Percentiles rank a stretch among this genome's conserved stretches.
Evolutionary conservation across 2,797 vertebrate genomes (phyloP).

Genomic region (Sebastes trivittatus): DNA sequence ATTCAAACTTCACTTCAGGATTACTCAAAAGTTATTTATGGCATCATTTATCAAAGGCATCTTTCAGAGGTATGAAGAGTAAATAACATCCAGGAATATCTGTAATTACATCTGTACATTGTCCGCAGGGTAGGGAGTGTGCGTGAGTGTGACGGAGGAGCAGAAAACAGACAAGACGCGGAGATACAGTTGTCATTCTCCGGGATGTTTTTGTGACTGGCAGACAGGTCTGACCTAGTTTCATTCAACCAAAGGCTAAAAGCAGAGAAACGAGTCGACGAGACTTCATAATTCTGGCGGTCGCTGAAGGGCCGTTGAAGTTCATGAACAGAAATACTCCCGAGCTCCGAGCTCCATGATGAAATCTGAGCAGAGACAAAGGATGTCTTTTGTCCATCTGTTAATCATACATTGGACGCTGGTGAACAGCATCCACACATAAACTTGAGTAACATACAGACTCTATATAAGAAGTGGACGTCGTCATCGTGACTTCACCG

Average conservation of each 20-base stretch:
- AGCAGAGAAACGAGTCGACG: slow-evolving; percentile 53
- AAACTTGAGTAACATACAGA: no score
- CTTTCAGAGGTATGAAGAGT: slow-evolving; percentile 51
- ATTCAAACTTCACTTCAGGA: slow-evolving; percentile 31
- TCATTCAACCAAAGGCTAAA: slow-evolving; percentile 58
- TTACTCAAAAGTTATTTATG: slow-evolving; percentile 58
- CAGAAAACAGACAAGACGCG: slow-evolving; percentile 42
- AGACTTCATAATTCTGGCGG: slow-evolving; percentile 49
- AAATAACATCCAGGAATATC: slow-evolving; percentile 72
- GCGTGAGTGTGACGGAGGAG: slow-evolving; percentile 39
- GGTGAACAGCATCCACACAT: no score
- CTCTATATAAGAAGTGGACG: no score
- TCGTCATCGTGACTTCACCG: no score
- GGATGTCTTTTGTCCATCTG: no score
- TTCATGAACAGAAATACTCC: slow-evolving; percentile 8
- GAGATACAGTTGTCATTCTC: slow-evolving; percentile 71
- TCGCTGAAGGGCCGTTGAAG: slow-evolving; percentile 38
- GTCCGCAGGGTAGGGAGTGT: slow-evolving; percentile 54
- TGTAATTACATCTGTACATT: slow-evolving; percentile 74
- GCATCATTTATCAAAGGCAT: slow-evolving; percentile 59
- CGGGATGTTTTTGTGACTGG: slow-evolving; percentile 66
- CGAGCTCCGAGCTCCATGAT: no score
- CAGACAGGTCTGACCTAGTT: slow-evolving; percentile 76
- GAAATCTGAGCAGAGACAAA: no score
- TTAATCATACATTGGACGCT: no score